A percentile compares a stretch with the other conserved stretches of the same genome.
Evolutionary conservation across 2,888 invertebrate genomes (phyloP).

Genomic region (Amiota mariae): DNA sequence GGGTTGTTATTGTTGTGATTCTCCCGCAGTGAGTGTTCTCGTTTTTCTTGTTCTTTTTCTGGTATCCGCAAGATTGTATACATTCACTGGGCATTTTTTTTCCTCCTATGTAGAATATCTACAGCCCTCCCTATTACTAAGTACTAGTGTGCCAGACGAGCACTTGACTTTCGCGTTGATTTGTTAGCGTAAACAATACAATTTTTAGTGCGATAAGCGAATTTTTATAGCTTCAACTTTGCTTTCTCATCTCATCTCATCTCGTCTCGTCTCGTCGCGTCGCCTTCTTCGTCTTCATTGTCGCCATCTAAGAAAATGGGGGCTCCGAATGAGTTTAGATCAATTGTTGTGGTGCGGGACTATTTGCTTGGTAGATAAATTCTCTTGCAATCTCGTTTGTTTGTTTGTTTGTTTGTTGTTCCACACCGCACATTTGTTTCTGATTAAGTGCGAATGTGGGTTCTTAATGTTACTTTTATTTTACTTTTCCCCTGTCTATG

Average conservation of each 20-base stretch:
- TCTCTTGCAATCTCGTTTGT: neutral
- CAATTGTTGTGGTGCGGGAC: no score
- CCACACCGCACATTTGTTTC: neutral
- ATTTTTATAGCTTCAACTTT: conserved; percentile 6
- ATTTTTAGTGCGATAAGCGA: conserved; percentile 15
- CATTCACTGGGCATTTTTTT: no score
- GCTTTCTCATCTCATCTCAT: neutral
- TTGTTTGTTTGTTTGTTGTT: conserved; percentile 11
- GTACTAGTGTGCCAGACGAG: neutral
- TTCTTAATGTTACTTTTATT: neutral
- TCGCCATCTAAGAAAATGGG: neutral
- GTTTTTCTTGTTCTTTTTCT: no score
- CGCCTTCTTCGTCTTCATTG: no score
- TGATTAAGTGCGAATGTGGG: conserved; percentile 8
- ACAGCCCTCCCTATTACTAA: no score
- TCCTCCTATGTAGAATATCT: no score
- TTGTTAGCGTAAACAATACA: conserved; percentile 24
- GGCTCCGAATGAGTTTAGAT: no score
- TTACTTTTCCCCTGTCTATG: no score
- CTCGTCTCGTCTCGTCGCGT: no score
- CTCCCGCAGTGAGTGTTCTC: no score
- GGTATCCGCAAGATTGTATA: no score
- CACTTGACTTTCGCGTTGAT: neutral
- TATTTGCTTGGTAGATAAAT: no score
- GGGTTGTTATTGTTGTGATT: neutral